A percentile compares a stretch with the other conserved stretches of the same genome.
Evolutionary conservation across 2,113 vertebrate species (phyloP).

Genomic region (Gymnorhina tibicen): DNA sequence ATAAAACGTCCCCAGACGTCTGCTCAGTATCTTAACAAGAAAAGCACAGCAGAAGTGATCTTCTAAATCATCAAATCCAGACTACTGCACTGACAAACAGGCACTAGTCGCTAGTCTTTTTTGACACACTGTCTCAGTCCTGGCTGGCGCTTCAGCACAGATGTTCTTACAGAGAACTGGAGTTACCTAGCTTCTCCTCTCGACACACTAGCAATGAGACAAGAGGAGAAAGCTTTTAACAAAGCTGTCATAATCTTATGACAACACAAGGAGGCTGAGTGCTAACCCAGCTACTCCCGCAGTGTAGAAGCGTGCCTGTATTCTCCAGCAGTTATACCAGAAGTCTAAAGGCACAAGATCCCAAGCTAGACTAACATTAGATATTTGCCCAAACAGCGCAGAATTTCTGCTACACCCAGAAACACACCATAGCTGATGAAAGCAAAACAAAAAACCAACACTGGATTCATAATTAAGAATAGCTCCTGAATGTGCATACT

Average conservation of each 20-base stretch:
- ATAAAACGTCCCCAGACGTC: not conserved
- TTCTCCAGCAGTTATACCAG: not conserved
- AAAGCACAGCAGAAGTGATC: not conserved
- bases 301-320: not conserved
- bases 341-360: not conserved
- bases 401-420: not conserved
- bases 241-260: conserved; percentile 1
- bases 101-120: not conserved
- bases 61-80: not conserved
- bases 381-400: fast-evolving
- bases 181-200: not conserved
- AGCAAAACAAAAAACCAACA: not conserved
- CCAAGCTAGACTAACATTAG: not conserved
- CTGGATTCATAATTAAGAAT: not conserved
- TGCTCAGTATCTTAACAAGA: not conserved
- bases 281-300: not conserved
- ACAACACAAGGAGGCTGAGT: not conserved
- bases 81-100: not conserved
- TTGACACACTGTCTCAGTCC: not conserved
- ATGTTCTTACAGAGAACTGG: not conserved
- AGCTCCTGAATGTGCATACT: not conserved
- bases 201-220: not conserved
- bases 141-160: not conserved
- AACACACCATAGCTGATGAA: not conserved
- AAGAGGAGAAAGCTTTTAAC: not conserved